Evolutionary conservation across 2,888 invertebrate genomes (phyloP).

Genomic region (Erebia ligea): DNA sequence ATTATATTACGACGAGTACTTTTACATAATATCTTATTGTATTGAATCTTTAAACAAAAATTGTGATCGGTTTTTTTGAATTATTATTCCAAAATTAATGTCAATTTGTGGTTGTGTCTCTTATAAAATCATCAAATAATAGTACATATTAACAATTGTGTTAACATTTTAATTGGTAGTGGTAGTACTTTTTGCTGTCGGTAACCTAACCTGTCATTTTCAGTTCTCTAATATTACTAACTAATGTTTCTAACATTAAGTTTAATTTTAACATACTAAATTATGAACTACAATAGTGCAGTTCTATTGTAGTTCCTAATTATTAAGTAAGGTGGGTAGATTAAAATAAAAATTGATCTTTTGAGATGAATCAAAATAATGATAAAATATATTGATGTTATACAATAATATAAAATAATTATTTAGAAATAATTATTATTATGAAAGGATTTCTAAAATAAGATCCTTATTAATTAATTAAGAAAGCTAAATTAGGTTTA

Average conservation of each 20-base stretch:
- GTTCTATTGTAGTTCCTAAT: neutral
- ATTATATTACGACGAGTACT: slow-evolving; percentile 33
- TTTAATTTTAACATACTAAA: slow-evolving; percentile 19
- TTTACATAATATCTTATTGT: neutral
- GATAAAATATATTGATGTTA: neutral
- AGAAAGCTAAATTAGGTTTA: neutral
- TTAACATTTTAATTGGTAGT: slow-evolving; percentile 27
- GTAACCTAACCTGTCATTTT: slow-evolving; percentile 4
- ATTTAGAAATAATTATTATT: neutral
- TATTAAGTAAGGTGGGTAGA: neutral
- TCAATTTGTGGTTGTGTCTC: slow-evolving; percentile 40
- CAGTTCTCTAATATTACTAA: slow-evolving; percentile 15
- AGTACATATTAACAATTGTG: slow-evolving; percentile 18
- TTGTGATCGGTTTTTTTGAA: slow-evolving; percentile 6
- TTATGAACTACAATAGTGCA: neutral
- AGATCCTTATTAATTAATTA: neutral
- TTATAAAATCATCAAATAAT: slow-evolving; percentile 20
- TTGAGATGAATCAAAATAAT: neutral
- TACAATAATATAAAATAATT: neutral
- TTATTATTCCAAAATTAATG: slow-evolving; percentile 11
- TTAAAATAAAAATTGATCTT: neutral
- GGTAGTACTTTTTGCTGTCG: slow-evolving; percentile 24
- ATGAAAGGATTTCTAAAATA: neutral
- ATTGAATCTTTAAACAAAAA: neutral
- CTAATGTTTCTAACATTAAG: slow-evolving; percentile 34